A percentile compares a stretch with the other conserved stretches of the same genome.
Conservation (phyloP, 2,797 vertebrate genomes). For the Lacerta bilineata region DNA sequence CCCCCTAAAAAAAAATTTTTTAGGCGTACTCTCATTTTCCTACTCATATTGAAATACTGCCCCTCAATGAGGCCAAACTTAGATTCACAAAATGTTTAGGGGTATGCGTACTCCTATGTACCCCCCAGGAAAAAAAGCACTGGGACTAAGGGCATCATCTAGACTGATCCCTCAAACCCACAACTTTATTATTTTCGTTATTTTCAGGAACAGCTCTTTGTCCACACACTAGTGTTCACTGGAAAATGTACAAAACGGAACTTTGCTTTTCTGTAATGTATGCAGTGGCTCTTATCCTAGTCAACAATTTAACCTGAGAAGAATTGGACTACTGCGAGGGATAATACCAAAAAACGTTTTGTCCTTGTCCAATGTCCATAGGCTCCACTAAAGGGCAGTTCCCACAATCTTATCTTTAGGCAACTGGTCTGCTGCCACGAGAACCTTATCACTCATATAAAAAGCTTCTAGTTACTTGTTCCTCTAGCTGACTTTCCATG, state of each 20-base stretch:
- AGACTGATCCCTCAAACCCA: background rate
- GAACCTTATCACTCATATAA: slow-evolving; percentile 4
- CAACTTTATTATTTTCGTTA: too few species aligned
- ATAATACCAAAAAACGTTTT: background rate
- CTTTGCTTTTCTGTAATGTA: background rate
- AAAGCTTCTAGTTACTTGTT: background rate
- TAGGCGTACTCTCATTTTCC: too few species aligned
- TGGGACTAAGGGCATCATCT: too few species aligned
- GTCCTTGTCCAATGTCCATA: background rate
- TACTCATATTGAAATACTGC: too few species aligned
- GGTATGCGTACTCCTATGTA: background rate
- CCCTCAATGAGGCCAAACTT: too few species aligned
- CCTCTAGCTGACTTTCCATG: background rate
- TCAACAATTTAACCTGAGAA: background rate
- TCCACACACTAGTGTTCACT: background rate
- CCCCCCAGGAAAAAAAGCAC: too few species aligned
- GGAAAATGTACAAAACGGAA: background rate
- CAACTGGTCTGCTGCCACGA: background rate
- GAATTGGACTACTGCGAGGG: background rate
- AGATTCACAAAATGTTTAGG: too few species aligned
- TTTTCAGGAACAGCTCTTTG: background rate
- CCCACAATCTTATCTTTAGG: background rate
- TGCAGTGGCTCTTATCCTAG: background rate
- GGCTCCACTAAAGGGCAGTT: background rate
- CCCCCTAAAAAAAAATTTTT: too few species aligned